Base-by-base conservation (phyloP, 53 echinoderm and acorn worm species). In the Arbacia lixula region DNA sequence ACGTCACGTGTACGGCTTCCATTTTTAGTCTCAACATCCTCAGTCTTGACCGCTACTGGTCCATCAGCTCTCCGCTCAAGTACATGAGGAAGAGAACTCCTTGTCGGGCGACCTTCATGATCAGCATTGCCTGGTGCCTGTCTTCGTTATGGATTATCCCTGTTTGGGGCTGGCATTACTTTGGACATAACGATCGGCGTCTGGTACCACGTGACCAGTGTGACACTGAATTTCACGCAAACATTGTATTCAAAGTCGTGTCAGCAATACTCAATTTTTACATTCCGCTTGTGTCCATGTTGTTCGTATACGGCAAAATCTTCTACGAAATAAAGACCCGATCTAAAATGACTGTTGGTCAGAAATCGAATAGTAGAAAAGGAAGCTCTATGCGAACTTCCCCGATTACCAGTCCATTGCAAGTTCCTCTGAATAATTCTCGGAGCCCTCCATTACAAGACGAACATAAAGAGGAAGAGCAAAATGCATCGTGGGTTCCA, bases 41-140 rank as follows among this genome's bases (percentile, higher is more conserved):
- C 33, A 94, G 94, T 85, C 66, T 97, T 31, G 97, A 97, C 60
- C 87, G 97, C 8, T 97, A 97, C 79, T 97, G 97, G 97, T 97
- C 97, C 10, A 94, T 97, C 9, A 92, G 90, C 60, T 94, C 81
- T 28, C 97, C 97, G 35, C 60, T 97, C 28, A 91, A 94, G 75
- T 97, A 97, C 73, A 89, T 97, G 76, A 87, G 92, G 20, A 97
- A 91, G 82, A 77, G 97, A 36, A 97, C 97, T 28, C 84, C 87
- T 35, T 91, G 93, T 25, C 68, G 97, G 12, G 97, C 97, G 11
- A 85, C 88, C 5, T 40, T 94, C 2, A 92, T 97, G 97, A 97
- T 97, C 39, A 91, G 93, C 5, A 37, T 94, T 32, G 97, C 92
- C 0, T 97, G 97, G 97, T 71, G 87, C 14, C 36, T 87, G 2